Conservation (phyloP, 2,797 vertebrate species). For the Podargus strigoides region DNA sequence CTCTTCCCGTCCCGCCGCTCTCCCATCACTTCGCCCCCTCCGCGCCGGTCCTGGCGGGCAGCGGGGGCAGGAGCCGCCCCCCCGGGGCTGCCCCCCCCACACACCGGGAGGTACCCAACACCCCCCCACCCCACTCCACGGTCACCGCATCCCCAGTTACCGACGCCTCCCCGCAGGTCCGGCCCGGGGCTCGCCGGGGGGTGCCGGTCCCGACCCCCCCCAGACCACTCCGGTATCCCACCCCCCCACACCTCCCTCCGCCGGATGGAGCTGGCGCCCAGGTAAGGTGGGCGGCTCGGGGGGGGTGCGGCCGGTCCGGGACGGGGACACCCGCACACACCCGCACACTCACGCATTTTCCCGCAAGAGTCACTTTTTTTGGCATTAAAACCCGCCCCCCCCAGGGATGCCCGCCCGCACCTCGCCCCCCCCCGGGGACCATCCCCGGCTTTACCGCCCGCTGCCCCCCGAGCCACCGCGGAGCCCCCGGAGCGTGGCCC, state of each 20-base stretch:
- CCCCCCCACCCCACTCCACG: background rate
- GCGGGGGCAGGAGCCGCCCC: background rate
- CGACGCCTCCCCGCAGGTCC: background rate
- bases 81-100: no score
- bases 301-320: background rate
- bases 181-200: background rate
- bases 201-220: background rate
- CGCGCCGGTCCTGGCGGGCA: background rate
- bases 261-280: background rate
- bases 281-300: constrained; percentile 3
- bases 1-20: background rate
- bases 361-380: background rate
- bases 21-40: background rate
- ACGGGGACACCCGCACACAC: no score
- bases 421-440: background rate
- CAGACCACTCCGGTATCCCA: no score
- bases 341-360: no score
- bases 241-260: background rate
- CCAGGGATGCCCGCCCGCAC: background rate
- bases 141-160: background rate
- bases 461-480: background rate
- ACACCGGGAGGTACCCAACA: no score
- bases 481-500: background rate
- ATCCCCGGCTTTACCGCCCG: background rate
- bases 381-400: no score